A percentile compares a stretch with the other conserved stretches of the same genome.
Conservation (phyloP, 2,797 vertebrate genomes). For the Lindbergichthys nudifrons region DNA sequence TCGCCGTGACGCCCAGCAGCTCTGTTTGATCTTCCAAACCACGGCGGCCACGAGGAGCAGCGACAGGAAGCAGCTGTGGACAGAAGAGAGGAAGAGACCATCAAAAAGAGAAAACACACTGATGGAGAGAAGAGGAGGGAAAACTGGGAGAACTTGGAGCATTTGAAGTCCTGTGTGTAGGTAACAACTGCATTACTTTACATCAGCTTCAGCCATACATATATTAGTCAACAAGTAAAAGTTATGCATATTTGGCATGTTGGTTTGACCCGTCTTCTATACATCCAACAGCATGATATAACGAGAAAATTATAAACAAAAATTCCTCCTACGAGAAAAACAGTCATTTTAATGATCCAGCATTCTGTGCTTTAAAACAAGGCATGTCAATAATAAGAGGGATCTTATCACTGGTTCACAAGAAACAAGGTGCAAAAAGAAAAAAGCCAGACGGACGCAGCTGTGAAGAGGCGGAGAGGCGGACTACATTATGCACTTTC, state of each 20-base stretch:
- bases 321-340: not conserved
- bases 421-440: not conserved
- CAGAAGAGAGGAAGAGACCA: conserved; percentile 16
- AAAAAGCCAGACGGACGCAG: not conserved
- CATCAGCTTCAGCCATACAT: no score
- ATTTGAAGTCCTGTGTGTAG: not conserved
- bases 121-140: not conserved
- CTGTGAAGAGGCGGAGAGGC: not conserved
- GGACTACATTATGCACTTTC: not conserved
- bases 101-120: not conserved
- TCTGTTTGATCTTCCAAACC: conserved; percentile 99
- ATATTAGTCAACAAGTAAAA: no score
- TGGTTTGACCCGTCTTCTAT: no score
- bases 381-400: not conserved
- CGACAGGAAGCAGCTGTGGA: conserved; percentile 96
- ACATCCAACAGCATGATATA: not conserved
- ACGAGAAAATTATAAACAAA: no score
- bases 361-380: not conserved
- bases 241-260: conserved; percentile 10
- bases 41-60: conserved; percentile 97
- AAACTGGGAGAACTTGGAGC: not conserved
- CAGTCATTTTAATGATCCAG: not conserved
- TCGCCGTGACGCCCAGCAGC: conserved; percentile 97
- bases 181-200: no score
- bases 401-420: conserved; percentile 6